Conservation (phyloP, 2,797 vertebrate species). For the Spea hammondii region DNA sequence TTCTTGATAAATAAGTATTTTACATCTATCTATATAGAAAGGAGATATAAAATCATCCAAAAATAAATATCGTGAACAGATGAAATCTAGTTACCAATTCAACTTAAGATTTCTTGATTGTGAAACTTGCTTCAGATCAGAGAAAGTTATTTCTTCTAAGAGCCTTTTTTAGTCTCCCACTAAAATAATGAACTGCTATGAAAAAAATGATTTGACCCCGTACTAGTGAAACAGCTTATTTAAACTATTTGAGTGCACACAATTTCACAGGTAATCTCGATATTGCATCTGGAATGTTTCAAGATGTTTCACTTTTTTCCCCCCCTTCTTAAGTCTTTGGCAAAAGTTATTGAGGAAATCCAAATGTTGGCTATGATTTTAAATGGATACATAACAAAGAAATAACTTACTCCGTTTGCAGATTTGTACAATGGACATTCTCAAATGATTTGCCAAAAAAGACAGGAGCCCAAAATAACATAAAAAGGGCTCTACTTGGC, state of each 20-base stretch:
- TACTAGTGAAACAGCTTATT: conserved; percentile 17
- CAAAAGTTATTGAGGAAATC: conserved; percentile 37
- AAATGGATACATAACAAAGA: conserved; percentile 26
- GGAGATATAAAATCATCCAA: no score
- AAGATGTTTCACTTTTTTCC: conserved; percentile 13
- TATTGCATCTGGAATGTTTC: conserved; percentile 37
- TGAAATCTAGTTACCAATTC: neutral
- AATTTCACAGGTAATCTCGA: conserved; percentile 25
- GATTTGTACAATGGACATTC: conserved; percentile 11
- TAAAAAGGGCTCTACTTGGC: conserved; percentile 5
- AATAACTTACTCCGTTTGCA: conserved; percentile 12
- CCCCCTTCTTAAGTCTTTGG: conserved; percentile 20
- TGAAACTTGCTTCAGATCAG: conserved; percentile 17
- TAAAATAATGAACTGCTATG: conserved; percentile 32
- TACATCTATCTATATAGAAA: no score
- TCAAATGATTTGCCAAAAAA: conserved; percentile 18
- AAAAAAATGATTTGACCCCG: conserved; percentile 29
- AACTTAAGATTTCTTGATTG: conserved; percentile 13
- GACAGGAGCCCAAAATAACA: neutral
- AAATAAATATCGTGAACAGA: neutral
- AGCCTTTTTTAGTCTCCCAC: conserved; percentile 15
- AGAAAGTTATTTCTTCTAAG: conserved; percentile 10
- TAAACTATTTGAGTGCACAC: conserved; percentile 7
- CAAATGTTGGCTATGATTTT: conserved; percentile 35
- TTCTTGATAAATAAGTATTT: no score